These are phyloP conservation scores for Pterocles burchelli DNA, from an alignment of 2,113 vertebrate genomes.

Conservation along the genomic window DNA sequence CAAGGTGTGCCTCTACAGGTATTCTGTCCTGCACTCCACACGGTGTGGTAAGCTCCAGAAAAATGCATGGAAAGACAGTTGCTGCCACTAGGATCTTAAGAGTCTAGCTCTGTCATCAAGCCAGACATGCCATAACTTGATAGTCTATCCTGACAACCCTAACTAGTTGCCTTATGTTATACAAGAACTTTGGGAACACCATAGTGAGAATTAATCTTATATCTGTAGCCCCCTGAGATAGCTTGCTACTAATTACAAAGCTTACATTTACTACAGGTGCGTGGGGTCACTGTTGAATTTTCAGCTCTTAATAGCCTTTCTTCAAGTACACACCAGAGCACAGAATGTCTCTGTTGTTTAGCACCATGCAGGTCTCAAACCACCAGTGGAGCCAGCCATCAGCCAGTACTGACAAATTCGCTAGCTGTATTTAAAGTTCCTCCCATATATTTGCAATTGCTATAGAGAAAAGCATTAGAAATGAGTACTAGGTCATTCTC, in stretches of 20 bases:
- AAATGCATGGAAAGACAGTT: background rate
- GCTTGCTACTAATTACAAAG: slow-evolving; percentile 52
- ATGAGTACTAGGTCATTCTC: background rate
- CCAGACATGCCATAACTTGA: background rate
- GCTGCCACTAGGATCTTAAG: background rate
- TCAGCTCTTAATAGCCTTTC: slow-evolving; percentile 25
- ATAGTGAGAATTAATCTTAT: slow-evolving; percentile 41
- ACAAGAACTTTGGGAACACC: background rate
- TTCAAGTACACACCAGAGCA: slow-evolving; percentile 12
- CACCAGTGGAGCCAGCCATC: background rate
- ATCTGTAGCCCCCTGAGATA: slow-evolving; percentile 22
- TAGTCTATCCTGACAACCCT: background rate
- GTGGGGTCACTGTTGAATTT: slow-evolving; percentile 34
- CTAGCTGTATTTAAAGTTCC: background rate
- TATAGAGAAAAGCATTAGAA: background rate
- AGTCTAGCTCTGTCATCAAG: background rate
- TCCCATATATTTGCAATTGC: background rate
- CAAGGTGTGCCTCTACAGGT: background rate
- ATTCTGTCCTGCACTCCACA: background rate
- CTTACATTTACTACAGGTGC: slow-evolving; percentile 56
- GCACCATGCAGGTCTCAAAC: background rate
- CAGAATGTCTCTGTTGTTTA: background rate
- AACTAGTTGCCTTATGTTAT: background rate
- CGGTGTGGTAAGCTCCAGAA: background rate
- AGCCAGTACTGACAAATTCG: background rate